These are phyloP conservation scores for Polyodon spathula DNA, from an alignment of 2,113 vertebrate species.

Conservation along the genomic window DNA sequence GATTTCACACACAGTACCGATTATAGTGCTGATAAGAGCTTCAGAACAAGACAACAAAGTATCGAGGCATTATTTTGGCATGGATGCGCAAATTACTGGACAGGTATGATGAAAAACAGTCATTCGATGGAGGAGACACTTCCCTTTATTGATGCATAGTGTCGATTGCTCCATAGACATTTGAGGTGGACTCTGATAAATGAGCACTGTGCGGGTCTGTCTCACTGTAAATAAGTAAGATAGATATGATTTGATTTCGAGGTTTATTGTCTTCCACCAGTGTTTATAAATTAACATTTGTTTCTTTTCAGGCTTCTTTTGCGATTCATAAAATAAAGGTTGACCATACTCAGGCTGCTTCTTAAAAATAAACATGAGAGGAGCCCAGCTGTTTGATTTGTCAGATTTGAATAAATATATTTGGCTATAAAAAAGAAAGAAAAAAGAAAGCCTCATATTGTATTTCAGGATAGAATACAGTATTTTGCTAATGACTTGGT, in stretches of 20 bases:
- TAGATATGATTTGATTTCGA: conserved; percentile 12
- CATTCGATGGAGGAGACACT: conserved; percentile 25
- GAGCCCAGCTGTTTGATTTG: conserved; percentile 1
- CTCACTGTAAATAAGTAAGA: conserved; percentile 17
- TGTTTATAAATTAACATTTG: not conserved
- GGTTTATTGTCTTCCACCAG: conserved; percentile 10
- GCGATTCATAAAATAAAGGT: not conserved
- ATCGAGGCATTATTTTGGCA: conserved; percentile 31
- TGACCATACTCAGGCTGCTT: not conserved
- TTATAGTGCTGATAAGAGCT: conserved; percentile 35
- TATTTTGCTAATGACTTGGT: not conserved
- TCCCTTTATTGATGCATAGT: conserved; percentile 24
- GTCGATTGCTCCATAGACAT: conserved; percentile 10
- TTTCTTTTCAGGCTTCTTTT: not conserved
- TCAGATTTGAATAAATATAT: not conserved
- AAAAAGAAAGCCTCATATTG: not conserved
- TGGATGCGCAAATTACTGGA: conserved; percentile 30
- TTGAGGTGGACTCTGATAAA: conserved; percentile 22
- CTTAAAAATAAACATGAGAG: not conserved
- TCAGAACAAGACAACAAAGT: conserved; percentile 27
- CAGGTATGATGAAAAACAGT: conserved; percentile 31
- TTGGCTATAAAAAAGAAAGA: not conserved
- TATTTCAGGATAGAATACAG: not conserved
- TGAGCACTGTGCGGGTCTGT: conserved; percentile 18
- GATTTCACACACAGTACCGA: conserved; percentile 33